phyloP scores from a whole-genome alignment of 2,888 invertebrate genomes.

The Lottia scabra region DNA sequence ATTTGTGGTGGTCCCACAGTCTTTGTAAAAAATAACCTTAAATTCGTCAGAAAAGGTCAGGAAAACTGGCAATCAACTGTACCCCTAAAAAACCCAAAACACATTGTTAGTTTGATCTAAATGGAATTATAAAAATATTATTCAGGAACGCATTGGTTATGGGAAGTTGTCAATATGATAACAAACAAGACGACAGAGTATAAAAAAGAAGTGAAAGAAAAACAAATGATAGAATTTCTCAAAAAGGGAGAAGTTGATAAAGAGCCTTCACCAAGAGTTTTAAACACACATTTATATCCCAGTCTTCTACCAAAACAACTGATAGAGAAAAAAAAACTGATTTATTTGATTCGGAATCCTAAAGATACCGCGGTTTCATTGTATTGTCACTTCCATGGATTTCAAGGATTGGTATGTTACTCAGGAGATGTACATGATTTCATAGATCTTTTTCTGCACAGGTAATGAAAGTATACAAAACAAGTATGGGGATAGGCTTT shows the following conservation, averaged over 20 bases:
- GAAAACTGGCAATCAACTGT: too few relatives aligned
- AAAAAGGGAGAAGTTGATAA: constrained; percentile 15
- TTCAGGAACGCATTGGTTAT: constrained; percentile 38
- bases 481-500: too few relatives aligned
- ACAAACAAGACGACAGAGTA: constrained; percentile 10
- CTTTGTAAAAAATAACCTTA: too few relatives aligned
- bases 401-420: constrained; percentile 22
- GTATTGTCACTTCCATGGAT: constrained; percentile 22
- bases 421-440: constrained; percentile 34
- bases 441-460: constrained; percentile 28
- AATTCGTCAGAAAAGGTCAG: too few relatives aligned
- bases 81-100: too few relatives aligned
- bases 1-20: too few relatives aligned
- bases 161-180: constrained; percentile 32
- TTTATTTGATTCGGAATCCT: constrained; percentile 28
- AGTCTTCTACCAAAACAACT: constrained; percentile 25
- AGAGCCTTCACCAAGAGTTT: constrained; percentile 21
- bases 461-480: constrained; percentile 27
- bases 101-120: too few relatives aligned
- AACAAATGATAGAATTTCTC: constrained; percentile 21
- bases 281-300: constrained; percentile 30
- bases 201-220: constrained; percentile 17
- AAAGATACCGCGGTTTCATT: constrained; percentile 34
- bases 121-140: too few relatives aligned
- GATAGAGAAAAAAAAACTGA: constrained; percentile 28